These are phyloP conservation scores for Leuciscus waleckii DNA, from an alignment of 2,797 vertebrate species.

Conservation along the genomic window DNA sequence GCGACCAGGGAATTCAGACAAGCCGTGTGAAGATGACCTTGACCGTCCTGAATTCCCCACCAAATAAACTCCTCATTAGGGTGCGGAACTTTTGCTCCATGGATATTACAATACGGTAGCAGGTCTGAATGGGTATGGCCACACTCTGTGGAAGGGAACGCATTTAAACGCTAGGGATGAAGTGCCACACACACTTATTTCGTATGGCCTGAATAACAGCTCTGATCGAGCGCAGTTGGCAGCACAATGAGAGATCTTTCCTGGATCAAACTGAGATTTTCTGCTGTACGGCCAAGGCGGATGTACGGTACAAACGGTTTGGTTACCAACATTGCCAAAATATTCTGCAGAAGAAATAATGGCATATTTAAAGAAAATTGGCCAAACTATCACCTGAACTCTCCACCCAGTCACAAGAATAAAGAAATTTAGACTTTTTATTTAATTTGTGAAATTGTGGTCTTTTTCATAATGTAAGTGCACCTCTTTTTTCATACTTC, in stretches of 20 bases:
- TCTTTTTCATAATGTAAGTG: background rate
- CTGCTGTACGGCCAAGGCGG: too few relatives aligned
- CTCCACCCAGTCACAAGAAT: background rate
- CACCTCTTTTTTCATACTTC: too few relatives aligned
- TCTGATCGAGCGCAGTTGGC: background rate
- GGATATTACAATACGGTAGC: slow-evolving; percentile 28
- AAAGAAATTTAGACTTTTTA: background rate
- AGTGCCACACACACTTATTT: background rate
- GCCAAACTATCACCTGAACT: background rate
- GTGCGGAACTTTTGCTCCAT: background rate
- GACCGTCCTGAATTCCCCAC: slow-evolving; percentile 25
- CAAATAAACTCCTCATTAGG: slow-evolving; percentile 37
- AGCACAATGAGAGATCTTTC: background rate
- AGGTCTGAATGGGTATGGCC: slow-evolving; percentile 25
- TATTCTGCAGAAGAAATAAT: background rate
- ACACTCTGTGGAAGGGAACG: slow-evolving; percentile 13
- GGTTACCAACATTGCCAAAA: background rate
- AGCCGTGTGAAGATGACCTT: slow-evolving; percentile 63
- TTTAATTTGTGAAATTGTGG: background rate
- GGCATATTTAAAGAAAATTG: background rate
- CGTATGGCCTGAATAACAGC: background rate
- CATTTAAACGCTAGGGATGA: slow-evolving; percentile 40
- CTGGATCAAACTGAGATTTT: slow-evolving; percentile 11
- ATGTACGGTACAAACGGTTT: too few relatives aligned
- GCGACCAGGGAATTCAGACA: slow-evolving; percentile 38